Percentiles rank a stretch among this genome's conserved stretches.
phyloP scores from a whole-genome alignment of 2,888 invertebrate species.

The Rotaria socialis region DNA sequence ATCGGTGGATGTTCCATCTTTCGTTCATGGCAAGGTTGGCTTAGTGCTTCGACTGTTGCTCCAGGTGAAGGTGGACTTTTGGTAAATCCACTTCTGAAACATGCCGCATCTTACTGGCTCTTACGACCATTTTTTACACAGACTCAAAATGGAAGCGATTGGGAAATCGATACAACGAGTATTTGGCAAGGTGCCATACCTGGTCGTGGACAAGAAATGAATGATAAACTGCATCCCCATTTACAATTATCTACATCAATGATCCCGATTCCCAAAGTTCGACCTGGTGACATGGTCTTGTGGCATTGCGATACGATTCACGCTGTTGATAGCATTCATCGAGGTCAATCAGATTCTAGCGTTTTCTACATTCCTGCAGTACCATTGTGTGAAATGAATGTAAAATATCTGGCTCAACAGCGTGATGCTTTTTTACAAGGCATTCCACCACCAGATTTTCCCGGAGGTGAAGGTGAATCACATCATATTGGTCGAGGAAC shows the following conservation, averaged over 20 bases:
- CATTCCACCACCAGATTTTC: neutral
- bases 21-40: constrained; percentile 16
- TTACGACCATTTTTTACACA: neutral
- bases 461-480: neutral
- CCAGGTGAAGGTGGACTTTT: neutral
- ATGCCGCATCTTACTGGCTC: neutral
- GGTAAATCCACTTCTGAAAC: neutral
- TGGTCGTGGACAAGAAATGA: neutral
- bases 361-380: neutral
- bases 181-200: neutral
- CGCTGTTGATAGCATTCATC: neutral
- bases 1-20: neutral
- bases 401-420: neutral
- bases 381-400: neutral
- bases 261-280: neutral
- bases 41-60: neutral
- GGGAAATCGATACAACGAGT: neutral
- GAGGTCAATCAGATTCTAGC: neutral
- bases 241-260: neutral
- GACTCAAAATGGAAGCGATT: neutral
- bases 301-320: constrained; percentile 1
- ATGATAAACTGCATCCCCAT: neutral
- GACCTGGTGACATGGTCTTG: neutral
- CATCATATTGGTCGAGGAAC: neutral
- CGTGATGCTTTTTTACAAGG: neutral